Conservation (phyloP, 2,888 invertebrate genomes). For the Pristionchus japonicus region DNA sequence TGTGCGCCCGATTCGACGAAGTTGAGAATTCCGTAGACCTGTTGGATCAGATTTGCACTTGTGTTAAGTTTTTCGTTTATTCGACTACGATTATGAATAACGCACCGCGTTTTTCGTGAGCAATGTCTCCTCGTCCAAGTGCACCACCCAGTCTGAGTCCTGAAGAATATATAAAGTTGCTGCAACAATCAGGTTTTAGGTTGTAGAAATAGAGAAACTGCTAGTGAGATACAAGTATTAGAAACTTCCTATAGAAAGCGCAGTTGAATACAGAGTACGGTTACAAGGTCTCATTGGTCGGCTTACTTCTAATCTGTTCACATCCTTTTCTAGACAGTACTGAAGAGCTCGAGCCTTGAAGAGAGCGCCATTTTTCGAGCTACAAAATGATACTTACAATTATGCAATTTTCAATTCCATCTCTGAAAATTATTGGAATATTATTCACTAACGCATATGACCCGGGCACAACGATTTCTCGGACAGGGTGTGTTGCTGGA, state of each 20-base stretch:
- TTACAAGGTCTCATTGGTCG: too few species aligned
- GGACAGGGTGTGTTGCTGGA: conserved; percentile 82
- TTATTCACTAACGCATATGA: conserved; percentile 71
- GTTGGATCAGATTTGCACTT: too few species aligned
- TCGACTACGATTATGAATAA: not conserved
- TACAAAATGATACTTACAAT: conserved; percentile 65
- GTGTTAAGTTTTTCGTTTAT: too few species aligned
- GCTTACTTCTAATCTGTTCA: conserved; percentile 80
- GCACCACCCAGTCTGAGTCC: conserved; percentile 91
- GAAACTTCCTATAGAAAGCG: too few species aligned
- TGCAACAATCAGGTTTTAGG: too few species aligned
- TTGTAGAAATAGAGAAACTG: too few species aligned
- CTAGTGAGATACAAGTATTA: too few species aligned
- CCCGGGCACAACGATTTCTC: conserved; percentile 86
- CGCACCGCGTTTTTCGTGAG: conserved; percentile 89
- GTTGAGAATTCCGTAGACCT: conserved; percentile 83
- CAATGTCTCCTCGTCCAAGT: conserved; percentile 95
- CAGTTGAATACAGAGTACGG: too few species aligned
- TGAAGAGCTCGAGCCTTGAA: conserved; percentile 95
- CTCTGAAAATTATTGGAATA: not conserved
- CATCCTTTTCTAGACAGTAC: conserved; percentile 91
- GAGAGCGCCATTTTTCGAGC: conserved; percentile 90
- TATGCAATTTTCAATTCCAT: not conserved
- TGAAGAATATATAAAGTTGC: not conserved
- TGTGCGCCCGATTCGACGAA: conserved; percentile 94